Base-by-base conservation (phyloP, 2,113 vertebrate genomes). In the Oplegnathus fasciatus region DNA sequence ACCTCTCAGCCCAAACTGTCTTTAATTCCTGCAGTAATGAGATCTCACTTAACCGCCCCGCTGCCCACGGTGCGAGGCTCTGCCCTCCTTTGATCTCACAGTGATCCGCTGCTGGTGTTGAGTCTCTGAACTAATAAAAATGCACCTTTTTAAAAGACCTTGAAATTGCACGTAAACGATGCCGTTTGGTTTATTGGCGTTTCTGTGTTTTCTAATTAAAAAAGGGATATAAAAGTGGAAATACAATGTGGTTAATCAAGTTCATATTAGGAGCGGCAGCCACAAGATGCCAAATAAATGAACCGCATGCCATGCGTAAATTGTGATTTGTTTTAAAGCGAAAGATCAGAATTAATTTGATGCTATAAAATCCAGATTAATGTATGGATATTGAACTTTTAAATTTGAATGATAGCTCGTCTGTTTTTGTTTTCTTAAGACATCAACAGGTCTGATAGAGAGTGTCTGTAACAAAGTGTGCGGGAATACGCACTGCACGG, bases 11-110 rank as follows among this genome's bases (percentile, higher is more conserved):
- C 70, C 80, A 90, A 91, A 90, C 17, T 69, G 78, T 52, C 85
- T 91, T 84, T 42, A 92, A 93, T 94, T 94, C 89, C 76, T 87
- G 71, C 24, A 30, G 70, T 93, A 93, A 94, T 92, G 93, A 94
- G 87, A 86, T 90, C 90, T 79, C 81, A 44, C 83, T 68, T 61
- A 34, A 84, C 80, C 76, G 30, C 91, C 86, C 74, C 74, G 72
- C 83, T 37, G 85, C 66, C 68, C 71, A 9, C 52, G 61, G 80
- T 40, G 80, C 68, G 52, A 64, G 70, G 34, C 86, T 57, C 44
- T 44, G 68, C 44, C 64, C 61, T 9, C 83, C 93, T 95, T 95
- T 95, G 91, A 95, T 95, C 82, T 88, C 64, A 10, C 66, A 6
- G 30, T 52, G 71, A 83, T 72, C 83, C 52, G 69, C 80, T 60